Percentiles rank a stretch among this genome's conserved stretches.
phyloP scores from a whole-genome alignment of 1,140 invertebrate genomes.

The Trichonephila inaurata region DNA sequence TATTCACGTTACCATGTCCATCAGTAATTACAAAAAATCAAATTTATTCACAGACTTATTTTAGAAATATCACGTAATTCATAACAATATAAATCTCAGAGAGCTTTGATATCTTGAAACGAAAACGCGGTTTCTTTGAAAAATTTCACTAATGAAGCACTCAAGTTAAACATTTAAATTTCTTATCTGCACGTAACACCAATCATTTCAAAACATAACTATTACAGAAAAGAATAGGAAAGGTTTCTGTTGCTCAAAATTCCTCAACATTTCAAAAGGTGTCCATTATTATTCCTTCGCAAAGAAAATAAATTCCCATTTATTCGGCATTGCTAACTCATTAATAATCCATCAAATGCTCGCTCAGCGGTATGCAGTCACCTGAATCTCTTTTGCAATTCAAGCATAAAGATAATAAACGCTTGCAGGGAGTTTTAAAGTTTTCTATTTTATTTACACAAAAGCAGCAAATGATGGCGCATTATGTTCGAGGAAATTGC shows the following conservation, averaged over 20 bases:
- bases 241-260: background rate
- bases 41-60: too few species aligned
- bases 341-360: constrained; percentile 39
- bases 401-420: background rate
- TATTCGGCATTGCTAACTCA: background rate
- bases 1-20: too few species aligned
- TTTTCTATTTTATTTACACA: constrained; percentile 15
- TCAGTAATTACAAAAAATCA: too few species aligned
- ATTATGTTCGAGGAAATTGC: constrained; percentile 32
- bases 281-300: background rate
- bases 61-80: too few species aligned
- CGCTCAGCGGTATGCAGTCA: background rate
- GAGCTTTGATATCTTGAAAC: too few species aligned
- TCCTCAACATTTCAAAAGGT: background rate
- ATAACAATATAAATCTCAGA: too few species aligned
- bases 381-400: constrained; percentile 4
- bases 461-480: constrained; percentile 20
- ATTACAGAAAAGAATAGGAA: background rate
- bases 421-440: constrained; percentile 3
- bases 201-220: background rate
- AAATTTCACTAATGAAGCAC: too few species aligned
- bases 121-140: too few species aligned
- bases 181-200: background rate
- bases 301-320: constrained; percentile 1
- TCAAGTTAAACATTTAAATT: background rate